Percentiles rank a stretch among this genome's conserved stretches.
phyloP scores from a whole-genome alignment of 2,888 invertebrate species.

The Cheilosia vernalis region DNA sequence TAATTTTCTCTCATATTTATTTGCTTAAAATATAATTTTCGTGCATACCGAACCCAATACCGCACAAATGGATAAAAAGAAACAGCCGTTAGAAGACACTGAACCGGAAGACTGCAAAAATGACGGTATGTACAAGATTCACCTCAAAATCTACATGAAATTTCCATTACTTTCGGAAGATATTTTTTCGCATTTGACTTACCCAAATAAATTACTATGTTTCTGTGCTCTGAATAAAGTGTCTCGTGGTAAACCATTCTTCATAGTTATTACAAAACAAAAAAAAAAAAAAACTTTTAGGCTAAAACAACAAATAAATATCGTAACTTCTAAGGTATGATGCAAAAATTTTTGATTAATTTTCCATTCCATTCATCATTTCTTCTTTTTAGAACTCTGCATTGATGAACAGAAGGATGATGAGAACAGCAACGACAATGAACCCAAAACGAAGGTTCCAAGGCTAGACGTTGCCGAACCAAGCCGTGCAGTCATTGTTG shows the following conservation, averaged over 20 bases:
- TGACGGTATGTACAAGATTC: background rate
- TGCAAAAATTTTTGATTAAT: constrained; percentile 56
- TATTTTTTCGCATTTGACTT: constrained; percentile 14
- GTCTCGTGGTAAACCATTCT: constrained; percentile 44
- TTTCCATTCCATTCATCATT: constrained; percentile 68
- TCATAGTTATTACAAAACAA: constrained; percentile 1
- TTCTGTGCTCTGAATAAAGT: constrained; percentile 44
- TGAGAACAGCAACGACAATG: constrained; percentile 18
- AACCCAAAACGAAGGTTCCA: constrained; percentile 55
- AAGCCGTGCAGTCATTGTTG: background rate
- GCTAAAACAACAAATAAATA: constrained; percentile 63
- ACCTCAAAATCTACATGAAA: too few species aligned
- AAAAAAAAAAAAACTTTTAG: constrained; percentile 51
- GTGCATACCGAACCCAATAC: background rate
- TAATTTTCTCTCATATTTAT: background rate
- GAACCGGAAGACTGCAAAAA: background rate
- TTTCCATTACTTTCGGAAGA: background rate
- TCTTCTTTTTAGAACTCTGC: constrained; percentile 54
- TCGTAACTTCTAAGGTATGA: constrained; percentile 63
- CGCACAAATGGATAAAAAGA: background rate
- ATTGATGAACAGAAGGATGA: background rate
- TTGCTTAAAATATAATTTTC: background rate
- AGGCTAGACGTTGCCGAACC: constrained; percentile 17
- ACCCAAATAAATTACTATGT: constrained; percentile 9
- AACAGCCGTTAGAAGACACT: background rate